These are phyloP conservation scores for Tenebrio molitor DNA, from an alignment of 1,140 invertebrate genomes.

Conservation along the genomic window DNA sequence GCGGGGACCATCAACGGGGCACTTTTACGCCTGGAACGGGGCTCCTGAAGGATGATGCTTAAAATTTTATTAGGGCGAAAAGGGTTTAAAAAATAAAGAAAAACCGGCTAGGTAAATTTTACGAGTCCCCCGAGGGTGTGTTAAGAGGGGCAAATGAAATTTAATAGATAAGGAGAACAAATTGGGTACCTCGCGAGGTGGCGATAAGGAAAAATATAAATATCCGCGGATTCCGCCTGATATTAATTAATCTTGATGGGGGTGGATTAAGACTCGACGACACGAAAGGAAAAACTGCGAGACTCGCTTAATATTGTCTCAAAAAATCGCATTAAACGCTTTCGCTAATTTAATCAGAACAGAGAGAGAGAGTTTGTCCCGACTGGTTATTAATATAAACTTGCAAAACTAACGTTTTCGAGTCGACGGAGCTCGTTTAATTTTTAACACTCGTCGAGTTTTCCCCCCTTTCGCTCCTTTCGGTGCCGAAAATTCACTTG, in stretches of 20 bases:
- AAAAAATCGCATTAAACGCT: background rate
- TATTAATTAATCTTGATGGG: too few species aligned
- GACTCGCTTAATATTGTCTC: constrained; percentile 5
- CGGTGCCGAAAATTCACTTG: too few species aligned
- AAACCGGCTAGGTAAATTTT: background rate
- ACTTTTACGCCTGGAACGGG: constrained; percentile 2
- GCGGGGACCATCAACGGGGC: background rate
- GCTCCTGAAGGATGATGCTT: constrained; percentile 14
- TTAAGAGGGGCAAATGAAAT: background rate
- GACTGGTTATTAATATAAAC: constrained; percentile 1
- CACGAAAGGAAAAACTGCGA: too few species aligned
- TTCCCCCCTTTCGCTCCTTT: too few species aligned
- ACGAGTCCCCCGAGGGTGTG: background rate
- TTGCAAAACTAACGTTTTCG: background rate
- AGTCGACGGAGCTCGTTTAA: background rate
- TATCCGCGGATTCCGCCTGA: too few species aligned
- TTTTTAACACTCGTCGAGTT: background rate
- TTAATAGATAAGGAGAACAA: background rate
- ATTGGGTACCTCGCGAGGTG: too few species aligned
- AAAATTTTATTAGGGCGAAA: constrained; percentile 28
- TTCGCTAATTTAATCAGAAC: constrained; percentile 9
- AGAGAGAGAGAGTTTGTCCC: background rate
- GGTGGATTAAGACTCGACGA: background rate
- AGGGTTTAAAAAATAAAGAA: background rate
- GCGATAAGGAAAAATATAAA: too few species aligned